Base-by-base conservation (phyloP, 2,113 vertebrate genomes). In the Microtus ochrogaster region DNA sequence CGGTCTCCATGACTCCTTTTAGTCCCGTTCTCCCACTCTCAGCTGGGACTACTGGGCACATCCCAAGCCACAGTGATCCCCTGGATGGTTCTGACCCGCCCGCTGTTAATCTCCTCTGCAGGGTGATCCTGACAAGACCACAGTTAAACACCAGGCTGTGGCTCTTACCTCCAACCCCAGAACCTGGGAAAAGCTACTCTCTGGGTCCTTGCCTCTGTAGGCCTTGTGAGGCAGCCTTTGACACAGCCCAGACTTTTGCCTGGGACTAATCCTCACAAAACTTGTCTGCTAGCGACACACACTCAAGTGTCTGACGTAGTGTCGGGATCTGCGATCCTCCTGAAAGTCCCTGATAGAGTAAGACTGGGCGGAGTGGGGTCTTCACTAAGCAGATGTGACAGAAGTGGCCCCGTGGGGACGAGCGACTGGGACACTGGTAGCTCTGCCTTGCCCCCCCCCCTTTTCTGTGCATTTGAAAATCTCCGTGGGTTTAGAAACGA, bases 11-110 rank as follows among this genome's bases (percentile, higher is more conserved):
- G 49, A 52, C 49, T 52, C 49, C 49, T 52, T 49, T 28, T 55
- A 9, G 44, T 30, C n/a, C 39, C 7, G 30, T 14, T 72, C 68
- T 72, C 16, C 66, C 68, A 36, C 68, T 77, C 10, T 7, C 17
- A 0, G 2, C 19, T 9, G 30, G 30, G 52, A 39, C 47, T 4
- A 21, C 22, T 9, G 52, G 36, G 9, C 8, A 12, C 0, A 9
- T 8, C 17, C 77, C 33, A 17, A 5, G 41, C 41, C 26, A 9
- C 11, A 9, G 0, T 26, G 26, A 39, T 36, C 74, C 33, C n/a
- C 65, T 61, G 33, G 33, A 3, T 41, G 41, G 24, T 7, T 39
- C 26, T 49, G 39, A 3, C 52, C 13, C 17, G 5, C 52, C 13
- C 26, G 2, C 28, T n/a, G 24, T 22, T n/a, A 47, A 13, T 13